Evolutionary conservation across 2,888 invertebrate genomes (phyloP), one percentile per base, ranked within the genome.

Genomic region (Rotaria macrura): DNA sequence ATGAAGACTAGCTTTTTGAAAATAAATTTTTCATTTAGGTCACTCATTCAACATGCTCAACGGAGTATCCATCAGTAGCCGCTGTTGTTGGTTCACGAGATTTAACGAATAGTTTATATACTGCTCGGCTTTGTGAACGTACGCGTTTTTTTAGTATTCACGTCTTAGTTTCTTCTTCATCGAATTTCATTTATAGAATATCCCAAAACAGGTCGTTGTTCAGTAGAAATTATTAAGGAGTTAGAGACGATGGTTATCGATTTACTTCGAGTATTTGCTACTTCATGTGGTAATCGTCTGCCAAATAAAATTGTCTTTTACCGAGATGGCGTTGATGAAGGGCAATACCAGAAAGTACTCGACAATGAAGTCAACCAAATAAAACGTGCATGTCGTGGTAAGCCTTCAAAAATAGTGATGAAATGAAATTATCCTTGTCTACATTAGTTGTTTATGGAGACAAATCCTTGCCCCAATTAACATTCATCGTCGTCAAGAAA

Each of bases 301-400:
- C 74, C 74, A 6, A 74, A 74, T n/a, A 74, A 74, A 74, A 74
- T 74, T 74, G 20, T 74, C 9, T 74, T 74, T 25, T 74, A 74
- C 43, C 74, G 74, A 20, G 74, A 74, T 43, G 74, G 74, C 9
- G 74, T 74, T 0, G 74, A 74, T 12, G 74, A 74, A 25, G 74
- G 74, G 25, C 74, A 74, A 23, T 74, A 74, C 43, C 74, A 74
- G 14, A 74, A 74, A n/a, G 74, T 74, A 40, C 74, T 74, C 9
- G 74, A 74, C 14, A 40, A 74, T 40, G 74, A 74, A 38, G 74
- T 74, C 6, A 74, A 29, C 12, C 20, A 74, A 74, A 74, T 74
- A 17, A 74, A 40, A n/a, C 2, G 5, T 43, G 74, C 74, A 2
- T 74, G 74, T 43, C 74, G 74, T 2, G 9, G 74, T 74, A 74